A percentile compares a stretch with the other conserved stretches of the same genome.
Evolutionary conservation across 1,140 invertebrate species (phyloP).

Genomic region (Drosophila tropicalis): DNA sequence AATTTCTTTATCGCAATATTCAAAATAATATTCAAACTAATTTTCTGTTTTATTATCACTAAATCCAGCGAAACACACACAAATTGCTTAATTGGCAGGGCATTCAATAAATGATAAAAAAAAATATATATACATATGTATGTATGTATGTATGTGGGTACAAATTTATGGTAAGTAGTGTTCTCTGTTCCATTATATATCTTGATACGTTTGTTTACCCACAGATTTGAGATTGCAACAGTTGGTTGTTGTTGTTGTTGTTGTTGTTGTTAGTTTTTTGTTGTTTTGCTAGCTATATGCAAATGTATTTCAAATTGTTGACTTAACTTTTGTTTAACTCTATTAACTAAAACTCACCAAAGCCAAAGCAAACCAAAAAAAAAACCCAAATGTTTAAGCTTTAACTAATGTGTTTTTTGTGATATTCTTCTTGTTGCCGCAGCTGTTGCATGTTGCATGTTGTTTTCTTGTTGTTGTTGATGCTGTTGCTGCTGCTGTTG

Average conservation of each 20-base stretch:
- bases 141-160: too few species aligned
- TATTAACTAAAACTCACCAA: slow-evolving; percentile 29
- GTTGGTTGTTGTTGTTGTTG: not conserved
- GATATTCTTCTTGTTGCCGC: slow-evolving; percentile 40
- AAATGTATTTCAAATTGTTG: slow-evolving; percentile 12
- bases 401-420: slow-evolving; percentile 31
- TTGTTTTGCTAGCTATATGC: not conserved
- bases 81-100: too few species aligned
- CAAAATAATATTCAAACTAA: too few species aligned
- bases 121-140: too few species aligned
- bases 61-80: too few species aligned
- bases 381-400: slow-evolving; percentile 35
- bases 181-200: not conserved
- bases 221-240: slow-evolving; percentile 19
- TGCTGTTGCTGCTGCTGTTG: not conserved
- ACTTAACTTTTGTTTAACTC: not conserved
- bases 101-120: too few species aligned
- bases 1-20: too few species aligned
- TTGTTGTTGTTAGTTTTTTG: not conserved
- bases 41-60: too few species aligned
- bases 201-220: not conserved
- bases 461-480: not conserved
- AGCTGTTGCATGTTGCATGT: slow-evolving; percentile 59
- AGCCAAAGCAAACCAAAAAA: slow-evolving; percentile 18
- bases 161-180: too few species aligned